Evolutionary conservation across 2,888 invertebrate genomes (phyloP), one percentile per base, ranked within the genome.

Genomic region (Perizoma flavofasciatum): DNA sequence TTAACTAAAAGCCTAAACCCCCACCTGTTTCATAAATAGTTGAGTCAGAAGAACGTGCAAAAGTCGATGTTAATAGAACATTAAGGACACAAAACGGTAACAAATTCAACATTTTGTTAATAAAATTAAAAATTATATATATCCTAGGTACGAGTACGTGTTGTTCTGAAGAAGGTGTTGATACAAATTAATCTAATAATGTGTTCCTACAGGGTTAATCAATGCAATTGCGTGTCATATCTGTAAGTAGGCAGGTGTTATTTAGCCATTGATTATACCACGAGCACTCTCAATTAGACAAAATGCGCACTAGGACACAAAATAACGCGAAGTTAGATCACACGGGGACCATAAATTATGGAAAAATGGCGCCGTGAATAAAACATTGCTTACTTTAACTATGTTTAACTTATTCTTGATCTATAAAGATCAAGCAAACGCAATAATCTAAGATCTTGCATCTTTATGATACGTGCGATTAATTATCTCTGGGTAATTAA

Each of bases 201-300:
- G n/a, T n/a, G 32, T 49, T 33, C 50, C 10, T 43, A 35, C 51
- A 51, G 5, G 54, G 49, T 60, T 46, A 51, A 60, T 58, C 48
- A 61, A 49, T 57, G 51, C 50, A 58, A 66, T 52, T 64, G 43
- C 61, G 66, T 59, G 46, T 63, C 49, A 47, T 61, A 58, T 61
- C 49, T 49, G 22, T 48, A 54, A 49, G 53, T 61, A 61, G 10
- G 7, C 52, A 56, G 59, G 64, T 53, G 49, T 44, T 60, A 43
- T 51, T 47, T 44, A 37, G 22, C 48, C 49, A 57, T 61, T 60
- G 51, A 59, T 59, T 56, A 69, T 64, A 61, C 69, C 69, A 69
- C 67, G 65, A 64, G 69, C 41, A 7, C 22, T 55, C 37, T 37
- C 50, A 41, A 50, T 61, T 47, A 56, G 39, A 60, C 48, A 56